These are phyloP conservation scores for Megaceryle torquata DNA, from an alignment of 2,113 vertebrate genomes.

Conservation along the genomic window DNA sequence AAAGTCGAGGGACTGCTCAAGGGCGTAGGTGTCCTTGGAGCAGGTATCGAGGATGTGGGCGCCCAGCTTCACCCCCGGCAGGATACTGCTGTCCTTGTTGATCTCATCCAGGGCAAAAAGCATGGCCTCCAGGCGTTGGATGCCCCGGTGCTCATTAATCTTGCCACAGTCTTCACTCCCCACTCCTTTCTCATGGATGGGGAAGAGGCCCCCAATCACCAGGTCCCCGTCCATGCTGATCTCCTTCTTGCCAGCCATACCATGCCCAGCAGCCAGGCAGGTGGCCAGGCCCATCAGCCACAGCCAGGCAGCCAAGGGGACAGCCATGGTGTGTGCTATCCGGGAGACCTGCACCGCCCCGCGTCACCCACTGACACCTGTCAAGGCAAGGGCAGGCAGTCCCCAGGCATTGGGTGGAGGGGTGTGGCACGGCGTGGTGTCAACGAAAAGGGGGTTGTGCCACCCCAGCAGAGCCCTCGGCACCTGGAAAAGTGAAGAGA, in stretches of 20 bases:
- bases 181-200: slow-evolving; percentile 91
- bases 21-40: slow-evolving; percentile 95
- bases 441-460: background rate
- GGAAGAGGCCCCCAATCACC: slow-evolving; percentile 95
- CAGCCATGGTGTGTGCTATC: background rate
- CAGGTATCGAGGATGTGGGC: slow-evolving; percentile 97
- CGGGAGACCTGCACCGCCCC: background rate
- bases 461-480: background rate
- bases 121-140: slow-evolving; percentile 98
- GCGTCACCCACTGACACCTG: background rate
- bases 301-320: slow-evolving; percentile 40
- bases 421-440: background rate
- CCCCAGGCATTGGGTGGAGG: background rate
- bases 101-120: slow-evolving; percentile 94
- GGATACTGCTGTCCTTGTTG: slow-evolving; percentile 86
- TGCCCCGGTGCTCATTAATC: slow-evolving; percentile 93
- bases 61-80: slow-evolving; percentile 89
- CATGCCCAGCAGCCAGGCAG: slow-evolving; percentile 18
- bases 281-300: slow-evolving; percentile 33
- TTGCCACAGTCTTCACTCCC: slow-evolving; percentile 90
- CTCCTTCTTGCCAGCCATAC: slow-evolving; percentile 81
- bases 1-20: slow-evolving; percentile 96
- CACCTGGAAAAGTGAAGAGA: slow-evolving; percentile 12
- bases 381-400: background rate
- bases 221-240: slow-evolving; percentile 92